Percentiles rank a stretch among this genome's conserved stretches.
Conservation (phyloP, 2,797 vertebrate genomes). For the Bucorvus abyssinicus region DNA sequence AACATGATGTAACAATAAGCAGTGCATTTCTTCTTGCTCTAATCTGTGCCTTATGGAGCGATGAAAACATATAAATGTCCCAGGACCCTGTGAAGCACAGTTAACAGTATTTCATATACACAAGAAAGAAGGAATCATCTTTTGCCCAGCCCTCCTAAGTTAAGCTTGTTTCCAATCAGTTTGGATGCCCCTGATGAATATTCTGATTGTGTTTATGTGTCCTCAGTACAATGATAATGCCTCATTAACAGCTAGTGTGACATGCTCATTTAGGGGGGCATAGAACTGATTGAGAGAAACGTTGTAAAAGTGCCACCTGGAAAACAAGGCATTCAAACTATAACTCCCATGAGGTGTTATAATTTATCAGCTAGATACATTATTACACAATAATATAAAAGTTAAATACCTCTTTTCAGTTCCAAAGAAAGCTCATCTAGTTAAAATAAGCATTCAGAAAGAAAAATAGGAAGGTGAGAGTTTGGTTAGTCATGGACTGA, state of each 20-base stretch:
- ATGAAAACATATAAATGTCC: background rate
- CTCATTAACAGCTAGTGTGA: background rate
- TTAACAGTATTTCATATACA: background rate
- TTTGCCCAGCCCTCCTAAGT: background rate
- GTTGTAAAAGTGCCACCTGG: background rate
- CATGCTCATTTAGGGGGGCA: background rate
- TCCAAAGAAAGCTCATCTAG: background rate
- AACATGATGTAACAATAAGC: background rate
- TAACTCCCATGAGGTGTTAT: background rate
- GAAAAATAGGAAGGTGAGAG: background rate
- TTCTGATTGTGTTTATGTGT: background rate
- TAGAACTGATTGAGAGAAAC: background rate
- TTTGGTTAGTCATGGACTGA: background rate
- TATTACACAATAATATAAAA: background rate
- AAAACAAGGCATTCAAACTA: background rate
- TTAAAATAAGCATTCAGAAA: background rate
- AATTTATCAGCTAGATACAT: background rate
- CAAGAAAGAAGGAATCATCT: background rate
- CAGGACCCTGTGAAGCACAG: background rate
- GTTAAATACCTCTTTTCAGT: background rate
- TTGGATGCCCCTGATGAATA: background rate
- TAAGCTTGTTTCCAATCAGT: background rate
- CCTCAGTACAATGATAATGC: background rate
- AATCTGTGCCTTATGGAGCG: background rate
- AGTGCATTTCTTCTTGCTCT: background rate